Evolutionary conservation across 2,797 vertebrate genomes (phyloP), one percentile per base, ranked within the genome.

Genomic region (Orientallactaga sibirica): DNA sequence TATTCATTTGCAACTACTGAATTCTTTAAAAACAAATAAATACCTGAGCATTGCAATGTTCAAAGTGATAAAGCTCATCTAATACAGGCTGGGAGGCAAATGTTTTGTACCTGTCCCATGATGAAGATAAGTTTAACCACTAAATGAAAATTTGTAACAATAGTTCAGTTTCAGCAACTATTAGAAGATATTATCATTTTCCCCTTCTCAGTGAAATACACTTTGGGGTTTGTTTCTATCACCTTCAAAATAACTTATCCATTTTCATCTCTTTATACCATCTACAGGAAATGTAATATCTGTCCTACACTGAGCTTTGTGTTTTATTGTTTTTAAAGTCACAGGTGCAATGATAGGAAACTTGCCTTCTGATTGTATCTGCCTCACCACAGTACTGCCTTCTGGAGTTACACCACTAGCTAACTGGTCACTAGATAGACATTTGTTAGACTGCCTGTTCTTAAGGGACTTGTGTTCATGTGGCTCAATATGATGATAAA

Each of bases 31-130:
- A 95, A 84, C 1, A 3, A 90, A 95, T 95, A 95, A 92, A 73
- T 96, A 95, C 71, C n/a, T 27, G 90, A 95, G 88, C 76, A 96
- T 9, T 93, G 86, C 74, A 92, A 70, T 88, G 27, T 91, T 95
- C 81, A 78, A 86, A 93, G 73, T 88, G 18, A 89, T 90, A 96
- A 95, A 77, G 16, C 61, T 86, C 61, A 77, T 58, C 83, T 68
- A 74, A 86, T 90, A 88, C 86, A 91, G 96, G 29, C 16, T 73
- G 91, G 7, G 33, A 18, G 76, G 58, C 2, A 88, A 93, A 88
- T 3, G 0, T 77, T 95, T 85, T 94, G 20, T 61, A 80, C n/a
- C 62, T 75, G 68, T 3, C 70, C n/a, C 29, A 67, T 55, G 85
- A 88, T 0, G 88, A 33, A 85, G 55, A 83, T 61, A 74, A 88